Base-by-base conservation (phyloP, 2,888 invertebrate species). In the Andrena bucephala region DNA sequence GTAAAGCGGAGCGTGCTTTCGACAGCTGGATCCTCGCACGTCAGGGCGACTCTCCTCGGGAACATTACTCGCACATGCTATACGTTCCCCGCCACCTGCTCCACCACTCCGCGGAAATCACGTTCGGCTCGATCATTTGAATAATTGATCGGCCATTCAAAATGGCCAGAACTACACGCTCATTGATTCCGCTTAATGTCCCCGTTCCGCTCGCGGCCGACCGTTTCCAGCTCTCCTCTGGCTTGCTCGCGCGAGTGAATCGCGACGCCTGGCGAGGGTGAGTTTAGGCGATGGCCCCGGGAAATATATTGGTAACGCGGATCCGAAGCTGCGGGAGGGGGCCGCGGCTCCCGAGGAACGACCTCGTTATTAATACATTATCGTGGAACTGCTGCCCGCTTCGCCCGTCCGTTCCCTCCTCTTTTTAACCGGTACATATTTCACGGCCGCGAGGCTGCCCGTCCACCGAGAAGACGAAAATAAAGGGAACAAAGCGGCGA, bases 111-210 rank as follows among this genome's bases (percentile, higher is more conserved):
- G 65, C 74, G 76, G 74, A 71, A 81, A 85, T 88, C 88, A 81
- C 85, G 88, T 83, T 52, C 75, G 69, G 50, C 24, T 73, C 80
- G 87, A 85, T 88, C 88, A 77, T 88, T 88, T 87, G 88, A 87
- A 88, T 88, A 88, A 88, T 80, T 82, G 83, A 87, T 85, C 88
- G 84, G 65, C 78, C 79, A 82, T 85, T 69, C 65, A 74, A 52
- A 85, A 85, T 73, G 76, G 13, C 66, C 71, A 42, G 81, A 74
- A 83, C 42, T 69, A 76, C 78, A 52, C 74, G 82, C 77, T 87
- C 87, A 81, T 84, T 84, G 87, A 86, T 86, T 87, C 82, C 27
- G 76, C 81, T 83, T 84, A 87, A 87, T 72, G 86, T 81, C 70
- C 76, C 60, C 62, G 69, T 65, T 72, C 69, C 70, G 80, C 81